These are phyloP conservation scores for Rhodinocichla rosea DNA, from an alignment of 2,113 vertebrate genomes.

Conservation along the genomic window DNA sequence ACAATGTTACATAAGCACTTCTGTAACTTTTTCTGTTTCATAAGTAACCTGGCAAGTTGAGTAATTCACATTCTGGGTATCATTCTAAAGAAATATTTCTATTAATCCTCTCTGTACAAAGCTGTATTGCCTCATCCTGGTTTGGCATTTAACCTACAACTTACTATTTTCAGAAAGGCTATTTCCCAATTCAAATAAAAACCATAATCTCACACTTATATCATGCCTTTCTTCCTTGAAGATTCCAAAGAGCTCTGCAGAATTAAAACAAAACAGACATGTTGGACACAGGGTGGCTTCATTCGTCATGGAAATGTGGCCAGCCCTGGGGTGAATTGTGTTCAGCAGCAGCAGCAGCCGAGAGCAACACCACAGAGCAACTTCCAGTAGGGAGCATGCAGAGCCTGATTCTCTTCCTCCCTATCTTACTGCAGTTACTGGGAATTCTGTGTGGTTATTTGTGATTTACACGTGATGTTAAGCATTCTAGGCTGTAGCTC, in stretches of 20 bases:
- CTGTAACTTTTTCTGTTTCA: conserved; percentile 63
- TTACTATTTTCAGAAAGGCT: conserved; percentile 64
- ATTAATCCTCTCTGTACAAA: conserved; percentile 70
- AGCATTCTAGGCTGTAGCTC: neutral
- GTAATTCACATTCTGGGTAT: conserved; percentile 63
- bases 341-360: neutral
- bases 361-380: neutral
- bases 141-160: conserved; percentile 60
- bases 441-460: neutral
- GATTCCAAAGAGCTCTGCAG: conserved; percentile 29
- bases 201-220: conserved; percentile 44
- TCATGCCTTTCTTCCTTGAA: conserved; percentile 12
- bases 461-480: neutral
- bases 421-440: accelerated
- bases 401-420: neutral
- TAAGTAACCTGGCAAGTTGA: conserved; percentile 67
- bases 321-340: neutral
- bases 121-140: conserved; percentile 50
- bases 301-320: neutral
- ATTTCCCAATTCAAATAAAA: conserved; percentile 63
- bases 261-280: conserved; percentile 46
- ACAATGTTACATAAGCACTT: conserved; percentile 49
- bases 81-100: conserved; percentile 67
- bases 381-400: neutral
- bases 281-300: conserved; percentile 25